Evolutionary conservation across 53 echinoderm and acorn worm species (phyloP), one percentile per base, ranked within the genome.

Genomic region (Antedon mediterranea): DNA sequence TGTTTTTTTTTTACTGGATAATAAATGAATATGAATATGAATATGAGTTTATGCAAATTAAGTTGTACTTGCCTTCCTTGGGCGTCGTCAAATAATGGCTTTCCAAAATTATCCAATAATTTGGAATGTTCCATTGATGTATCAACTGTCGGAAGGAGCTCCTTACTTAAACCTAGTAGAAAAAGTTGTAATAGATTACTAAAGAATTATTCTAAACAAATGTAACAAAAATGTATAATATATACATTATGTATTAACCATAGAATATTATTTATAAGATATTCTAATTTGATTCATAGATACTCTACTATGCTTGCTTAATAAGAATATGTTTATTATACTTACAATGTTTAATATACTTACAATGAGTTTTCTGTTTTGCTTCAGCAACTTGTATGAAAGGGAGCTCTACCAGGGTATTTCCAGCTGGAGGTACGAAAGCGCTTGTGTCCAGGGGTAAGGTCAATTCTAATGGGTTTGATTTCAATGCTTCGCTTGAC

Each of bases 341-440:
- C n/a, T n/a, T n/a, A n/a, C n/a, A n/a, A n/a, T n/a, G n/a, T n/a
- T 37, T 3, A 75, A 32, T 7, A 8, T 29, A 30, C 73, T 72
- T 78, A 90, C 90, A 88, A 85, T 88, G 90, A 23, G 90, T 85
- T 33, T 82, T 80, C 4, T 85, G 82, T 20, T 74, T 76, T 34
- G 87, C 85, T 73, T 87, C 87, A 33, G 41, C 82, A 77, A 90
- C 80, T 43, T 81, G 78, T 43, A 90, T 84, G 81, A 79, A 83
- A 28, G 82, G 81, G 71, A 83, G 57, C 0, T 85, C 84, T 28
- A 31, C 72, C 29, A 83, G 31, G 27, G 34, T 82, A 11, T 71
- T 73, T 18, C 82, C 79, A 34, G 77, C 71, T 34, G 30, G 85
- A 70, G 85, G 80, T 28, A 79, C 72, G 31, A 90, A 83, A 34